Base-by-base conservation (phyloP, 2,797 vertebrate species). In the Tiaroga cobitis region DNA sequence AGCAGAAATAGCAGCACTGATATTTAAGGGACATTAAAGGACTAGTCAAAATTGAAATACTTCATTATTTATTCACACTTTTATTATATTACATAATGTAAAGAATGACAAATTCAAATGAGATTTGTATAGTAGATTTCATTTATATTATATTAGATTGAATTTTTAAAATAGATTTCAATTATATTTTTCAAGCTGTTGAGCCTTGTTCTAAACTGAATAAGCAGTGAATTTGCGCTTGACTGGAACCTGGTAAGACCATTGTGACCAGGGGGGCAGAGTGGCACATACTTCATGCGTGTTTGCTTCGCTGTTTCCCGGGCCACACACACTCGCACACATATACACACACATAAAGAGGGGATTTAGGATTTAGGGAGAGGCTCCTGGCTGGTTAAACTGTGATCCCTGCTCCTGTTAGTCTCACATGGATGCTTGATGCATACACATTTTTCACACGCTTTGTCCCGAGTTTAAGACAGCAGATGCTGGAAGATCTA, bases 301-400 rank as follows among this genome's bases (percentile, higher is more conserved):
- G 89, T 90, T 89, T 90, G 87, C 89, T 51, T 86, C 83, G 69
- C 84, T 80, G 87, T 88, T 85, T 89, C 79, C 82, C 75, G 79
- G 84, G 86, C 86, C 87, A 87, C 85, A 87, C 87, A 88, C 75
- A 81, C 81, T 74, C 85, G 51, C 88, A 83, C 21, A 59, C 77
- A 80, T 79, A 74, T 51, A 75, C 56, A 43, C 56, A 49, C 77
- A 74, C 70, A 88, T 83, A 90, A 88, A 82, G 84, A 85, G 84
- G 84, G 89, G 89, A 90, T 90, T 88, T 88, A 79, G 87, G 89
- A 88, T 87, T 89, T 87, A 87, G 87, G 86, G 89, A 86, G 88
- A 86, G 87, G 72, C 86, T 90, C 86, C 82, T 87, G 85, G 70
- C 88, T 87, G 85, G 88, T 86, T 89, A 87, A 89, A 87, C 85